Evolutionary conservation across 1,140 invertebrate species (phyloP).

Genomic region (Delia radicum): DNA sequence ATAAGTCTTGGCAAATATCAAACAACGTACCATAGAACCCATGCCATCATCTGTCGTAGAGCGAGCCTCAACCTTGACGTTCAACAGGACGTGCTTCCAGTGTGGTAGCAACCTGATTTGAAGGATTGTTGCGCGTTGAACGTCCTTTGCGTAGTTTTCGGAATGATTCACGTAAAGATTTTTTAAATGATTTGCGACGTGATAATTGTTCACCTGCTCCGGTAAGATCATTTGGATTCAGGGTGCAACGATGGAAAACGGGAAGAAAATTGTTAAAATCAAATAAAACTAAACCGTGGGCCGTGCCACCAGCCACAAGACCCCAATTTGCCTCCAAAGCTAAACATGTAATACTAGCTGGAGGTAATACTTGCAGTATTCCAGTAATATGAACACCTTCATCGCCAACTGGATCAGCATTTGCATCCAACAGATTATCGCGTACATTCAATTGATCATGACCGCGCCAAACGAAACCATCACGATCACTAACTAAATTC

Average conservation of each 20-base stretch:
- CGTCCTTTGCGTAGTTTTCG: conserved; percentile 84
- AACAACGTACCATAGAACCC: conserved; percentile 91
- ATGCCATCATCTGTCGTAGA: conserved; percentile 79
- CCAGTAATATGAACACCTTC: conserved; percentile 74
- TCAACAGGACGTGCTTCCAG: conserved; percentile 82
- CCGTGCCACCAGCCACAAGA: conserved; percentile 87
- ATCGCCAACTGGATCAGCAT: conserved; percentile 59
- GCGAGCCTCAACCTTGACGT: conserved; percentile 87
- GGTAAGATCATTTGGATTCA: conserved; percentile 86
- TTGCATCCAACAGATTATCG: conserved; percentile 41
- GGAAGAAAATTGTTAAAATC: conserved; percentile 79
- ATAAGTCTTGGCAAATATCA: conserved; percentile 91
- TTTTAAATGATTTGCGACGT: conserved; percentile 93
- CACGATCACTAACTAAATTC: conserved; percentile 89
- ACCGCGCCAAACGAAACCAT: conserved; percentile 98
- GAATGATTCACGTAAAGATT: conserved; percentile 94
- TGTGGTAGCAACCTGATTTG: conserved; percentile 42
- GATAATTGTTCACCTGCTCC: conserved; percentile 94
- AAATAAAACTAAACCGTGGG: conserved; percentile 89
- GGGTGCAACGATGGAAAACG: conserved; percentile 85
- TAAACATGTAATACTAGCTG: conserved; percentile 88
- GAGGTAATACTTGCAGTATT: conserved; percentile 86
- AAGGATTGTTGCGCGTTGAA: conserved; percentile 66
- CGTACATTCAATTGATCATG: conserved; percentile 74
- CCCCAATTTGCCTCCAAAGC: conserved; percentile 89